A percentile compares a stretch with the other conserved stretches of the same genome.
These are phyloP conservation scores for Hirudinaria manillensis DNA, from an alignment of 2,888 invertebrate species.

Conservation along the genomic window DNA sequence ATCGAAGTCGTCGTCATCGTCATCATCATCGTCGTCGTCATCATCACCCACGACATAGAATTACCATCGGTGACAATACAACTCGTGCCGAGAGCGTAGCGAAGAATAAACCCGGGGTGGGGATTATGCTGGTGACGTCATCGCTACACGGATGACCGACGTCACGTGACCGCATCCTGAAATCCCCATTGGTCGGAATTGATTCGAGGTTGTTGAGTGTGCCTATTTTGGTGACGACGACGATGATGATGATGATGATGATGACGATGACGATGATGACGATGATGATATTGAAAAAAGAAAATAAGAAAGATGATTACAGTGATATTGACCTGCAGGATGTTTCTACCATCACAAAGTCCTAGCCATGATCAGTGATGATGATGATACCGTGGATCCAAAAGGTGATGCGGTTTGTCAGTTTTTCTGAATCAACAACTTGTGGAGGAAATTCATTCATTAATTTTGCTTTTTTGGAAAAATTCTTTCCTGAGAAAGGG, in stretches of 20 bases:
- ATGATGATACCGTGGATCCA: not conserved
- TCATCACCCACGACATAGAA: conserved; percentile 5
- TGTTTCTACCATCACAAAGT: not conserved
- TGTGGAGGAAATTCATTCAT: not conserved
- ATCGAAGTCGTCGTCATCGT: conserved; percentile 7
- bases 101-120: too few species aligned
- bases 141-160: too few species aligned
- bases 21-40: conserved; percentile 21
- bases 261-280: conserved; percentile 9
- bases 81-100: too few species aligned
- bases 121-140: too few species aligned
- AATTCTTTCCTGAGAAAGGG: not conserved
- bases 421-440: not conserved
- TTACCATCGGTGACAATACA: too few species aligned
- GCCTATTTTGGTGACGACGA: not conserved
- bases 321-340: not conserved
- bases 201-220: not conserved
- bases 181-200: too few species aligned
- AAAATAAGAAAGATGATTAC: not conserved
- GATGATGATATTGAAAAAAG: not conserved
- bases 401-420: not conserved
- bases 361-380: not conserved
- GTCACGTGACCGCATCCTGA: too few species aligned
- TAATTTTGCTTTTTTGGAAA: not conserved
- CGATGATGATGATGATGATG: conserved; percentile 11